Conservation (phyloP, 2,113 vertebrate genomes). For the Budorcas taxicolor region DNA sequence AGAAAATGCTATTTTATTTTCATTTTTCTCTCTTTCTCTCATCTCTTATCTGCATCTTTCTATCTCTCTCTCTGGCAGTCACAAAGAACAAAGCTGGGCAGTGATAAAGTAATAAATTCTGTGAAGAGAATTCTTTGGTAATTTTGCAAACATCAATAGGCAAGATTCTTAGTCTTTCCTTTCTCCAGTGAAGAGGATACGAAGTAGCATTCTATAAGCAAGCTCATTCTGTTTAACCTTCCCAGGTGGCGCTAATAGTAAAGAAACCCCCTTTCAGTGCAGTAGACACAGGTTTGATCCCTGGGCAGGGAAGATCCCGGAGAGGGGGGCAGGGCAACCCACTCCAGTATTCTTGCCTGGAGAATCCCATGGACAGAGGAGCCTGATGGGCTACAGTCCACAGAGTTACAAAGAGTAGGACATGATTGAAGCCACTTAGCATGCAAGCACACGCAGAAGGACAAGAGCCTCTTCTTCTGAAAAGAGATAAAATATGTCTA, state of each 20-base stretch:
- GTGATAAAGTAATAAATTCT: neutral
- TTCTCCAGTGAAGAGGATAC: neutral
- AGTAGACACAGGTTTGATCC: neutral
- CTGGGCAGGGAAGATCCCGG: rapidly evolving
- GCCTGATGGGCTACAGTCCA: neutral
- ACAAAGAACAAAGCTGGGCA: neutral
- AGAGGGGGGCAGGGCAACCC: neutral
- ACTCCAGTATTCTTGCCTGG: neutral
- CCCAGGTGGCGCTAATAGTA: neutral
- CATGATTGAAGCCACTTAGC: neutral
- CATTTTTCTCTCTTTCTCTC: neutral
- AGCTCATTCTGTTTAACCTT: neutral
- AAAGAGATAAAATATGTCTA: neutral
- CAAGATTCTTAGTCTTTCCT: neutral
- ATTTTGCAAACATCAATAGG: neutral
- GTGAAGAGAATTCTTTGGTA: neutral
- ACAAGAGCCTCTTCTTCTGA: neutral
- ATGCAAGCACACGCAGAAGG: neutral
- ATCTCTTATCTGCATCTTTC: neutral
- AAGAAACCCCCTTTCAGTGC: neutral
- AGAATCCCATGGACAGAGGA: neutral
- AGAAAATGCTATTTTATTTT: neutral
- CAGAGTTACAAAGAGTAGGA: neutral
- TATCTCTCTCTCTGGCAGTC: neutral
- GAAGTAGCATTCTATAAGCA: neutral